These are phyloP conservation scores for Lycorma delicatula DNA, from an alignment of 1,140 invertebrate genomes.

Conservation along the genomic window DNA sequence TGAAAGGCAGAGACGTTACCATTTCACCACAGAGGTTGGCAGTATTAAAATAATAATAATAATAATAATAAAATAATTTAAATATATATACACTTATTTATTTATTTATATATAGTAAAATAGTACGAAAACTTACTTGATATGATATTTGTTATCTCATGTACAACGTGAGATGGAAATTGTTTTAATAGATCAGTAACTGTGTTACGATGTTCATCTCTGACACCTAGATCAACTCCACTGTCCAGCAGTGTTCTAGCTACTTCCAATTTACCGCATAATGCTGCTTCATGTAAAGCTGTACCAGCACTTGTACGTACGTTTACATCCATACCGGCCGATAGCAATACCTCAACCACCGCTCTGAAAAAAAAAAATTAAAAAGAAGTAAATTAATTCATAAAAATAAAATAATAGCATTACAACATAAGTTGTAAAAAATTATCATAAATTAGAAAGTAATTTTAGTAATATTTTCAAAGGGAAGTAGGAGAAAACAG, in stretches of 20 bases:
- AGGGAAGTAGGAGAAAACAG: no score
- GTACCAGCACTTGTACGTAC: slow-evolving; percentile 79
- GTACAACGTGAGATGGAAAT: slow-evolving; percentile 80
- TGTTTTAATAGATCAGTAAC: slow-evolving; percentile 80
- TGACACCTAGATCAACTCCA: slow-evolving; percentile 71
- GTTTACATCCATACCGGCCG: slow-evolving; percentile 84
- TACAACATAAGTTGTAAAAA: neutral
- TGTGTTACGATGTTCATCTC: slow-evolving; percentile 70
- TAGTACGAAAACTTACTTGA: slow-evolving; percentile 75
- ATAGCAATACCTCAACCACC: slow-evolving; percentile 73
- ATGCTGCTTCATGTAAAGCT: slow-evolving; percentile 88
- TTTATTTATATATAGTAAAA: no score
- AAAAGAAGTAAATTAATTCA: neutral
- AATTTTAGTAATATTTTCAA: no score
- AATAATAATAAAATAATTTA: no score
- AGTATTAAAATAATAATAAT: no score
- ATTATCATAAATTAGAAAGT: no score
- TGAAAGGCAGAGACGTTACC: no score
- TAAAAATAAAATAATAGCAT: neutral
- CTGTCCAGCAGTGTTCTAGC: slow-evolving; percentile 71
- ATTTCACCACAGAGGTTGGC: no score
- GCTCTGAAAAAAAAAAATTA: slow-evolving; percentile 46
- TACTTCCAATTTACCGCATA: slow-evolving; percentile 88
- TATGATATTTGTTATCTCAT: slow-evolving; percentile 73
- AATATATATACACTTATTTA: no score